Evolutionary conservation across 2,888 invertebrate genomes (phyloP), one percentile per base, ranked within the genome.

Genomic region (Scaptomyza flava): DNA sequence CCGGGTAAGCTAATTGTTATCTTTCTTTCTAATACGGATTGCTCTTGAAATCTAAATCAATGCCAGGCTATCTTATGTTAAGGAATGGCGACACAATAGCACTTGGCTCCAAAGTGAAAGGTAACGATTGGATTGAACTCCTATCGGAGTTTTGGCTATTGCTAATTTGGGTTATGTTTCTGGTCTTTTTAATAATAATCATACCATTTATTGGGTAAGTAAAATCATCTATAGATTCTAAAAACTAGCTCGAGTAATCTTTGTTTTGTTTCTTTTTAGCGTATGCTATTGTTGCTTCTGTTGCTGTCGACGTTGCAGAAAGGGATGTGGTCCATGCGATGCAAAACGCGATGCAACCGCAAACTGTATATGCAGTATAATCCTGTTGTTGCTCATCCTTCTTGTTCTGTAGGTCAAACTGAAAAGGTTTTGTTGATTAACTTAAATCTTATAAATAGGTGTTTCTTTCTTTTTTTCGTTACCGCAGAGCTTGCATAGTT

Each of bases 301-400:
- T 93, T 97, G 97, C 93, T 98, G 97, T 90, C 95, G 97, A 73
- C 96, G 96, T 75, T 96, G 95, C 89, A 96, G 96, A 27, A 95
- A 95, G 12, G 93, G 96, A 56, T 95, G 95, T 72, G 94, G 96
- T 75, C 96, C 96, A 33, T 96, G 96, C 92, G 96, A 97, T 92
- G 96, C 96, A 91, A 96, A 96, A 89, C 95, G 95, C 90, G 97
- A 97, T 92, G 94, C 95, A 56, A 96, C 96, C 9, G 36, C 7
- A 3, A 42, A n/a, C n/a, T 14, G 20, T 0, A 43, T 67, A 3
- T 76, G 30, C 20, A 17, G n/a, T 41, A 94, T 96, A 65, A 69
- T 97, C 45, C 94, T 98, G 81, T 95, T 97, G 68, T 92, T 93
- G 4, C 93, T 97, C 69, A 95, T 96, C 67, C 96, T 97, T 1